Evolutionary conservation across 1,140 invertebrate genomes (phyloP).

Genomic region (Apis mellifera): DNA sequence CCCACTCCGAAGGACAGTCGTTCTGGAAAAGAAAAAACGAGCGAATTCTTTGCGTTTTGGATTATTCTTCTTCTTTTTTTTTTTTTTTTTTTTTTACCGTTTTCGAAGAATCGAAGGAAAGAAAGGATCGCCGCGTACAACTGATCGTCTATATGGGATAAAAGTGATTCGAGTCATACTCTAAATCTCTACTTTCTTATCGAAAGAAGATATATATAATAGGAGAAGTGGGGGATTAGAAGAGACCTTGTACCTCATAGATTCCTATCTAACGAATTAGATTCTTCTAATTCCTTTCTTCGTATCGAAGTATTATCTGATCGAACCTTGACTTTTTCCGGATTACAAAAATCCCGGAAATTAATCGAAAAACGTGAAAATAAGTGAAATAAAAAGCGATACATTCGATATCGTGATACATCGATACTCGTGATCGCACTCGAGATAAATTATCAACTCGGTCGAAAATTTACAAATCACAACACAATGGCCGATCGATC

Average conservation of each 20-base stretch:
- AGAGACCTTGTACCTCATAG: slow-evolving; percentile 56
- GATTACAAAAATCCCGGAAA: too few relatives aligned
- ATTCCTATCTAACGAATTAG: not conserved
- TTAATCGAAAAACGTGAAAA: not conserved
- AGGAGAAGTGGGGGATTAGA: slow-evolving; percentile 61
- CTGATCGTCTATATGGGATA: not conserved
- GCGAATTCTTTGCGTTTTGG: not conserved
- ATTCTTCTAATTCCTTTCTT: not conserved
- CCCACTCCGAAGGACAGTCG: slow-evolving; percentile 79
- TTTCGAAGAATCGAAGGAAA: not conserved
- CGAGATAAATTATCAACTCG: not conserved
- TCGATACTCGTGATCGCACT: not conserved
- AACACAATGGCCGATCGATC: slow-evolving; percentile 28
- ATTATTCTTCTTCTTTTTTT: not conserved
- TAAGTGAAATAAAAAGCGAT: not conserved
- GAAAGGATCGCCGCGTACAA: not conserved
- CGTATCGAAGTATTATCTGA: not conserved
- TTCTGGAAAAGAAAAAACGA: slow-evolving; percentile 63
- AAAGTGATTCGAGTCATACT: slow-evolving; percentile 79
- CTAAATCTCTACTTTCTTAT: slow-evolving; percentile 64
- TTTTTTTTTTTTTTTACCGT: too few relatives aligned
- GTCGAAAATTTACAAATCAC: slow-evolving; percentile 26
- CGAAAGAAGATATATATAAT: slow-evolving; percentile 2
- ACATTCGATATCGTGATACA: too few relatives aligned
- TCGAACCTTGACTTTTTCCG: not conserved